Conservation (phyloP, 2,797 vertebrate species). For the Tangara arthus region DNA sequence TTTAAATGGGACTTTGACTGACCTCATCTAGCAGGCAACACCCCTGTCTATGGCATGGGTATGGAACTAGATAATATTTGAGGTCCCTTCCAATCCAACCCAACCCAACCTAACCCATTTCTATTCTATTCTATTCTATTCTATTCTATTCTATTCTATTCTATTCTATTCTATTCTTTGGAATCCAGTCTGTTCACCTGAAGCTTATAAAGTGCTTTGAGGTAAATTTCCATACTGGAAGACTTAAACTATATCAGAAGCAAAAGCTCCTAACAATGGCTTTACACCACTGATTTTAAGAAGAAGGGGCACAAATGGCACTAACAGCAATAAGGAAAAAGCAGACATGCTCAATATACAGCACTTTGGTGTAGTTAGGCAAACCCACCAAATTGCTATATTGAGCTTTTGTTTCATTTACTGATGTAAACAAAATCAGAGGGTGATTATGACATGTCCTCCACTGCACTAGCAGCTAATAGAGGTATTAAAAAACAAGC, state of each 20-base stretch:
- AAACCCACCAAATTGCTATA: not conserved
- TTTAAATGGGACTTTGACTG: not conserved
- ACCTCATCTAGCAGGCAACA: not conserved
- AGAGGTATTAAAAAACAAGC: not conserved
- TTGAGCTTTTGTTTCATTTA: not conserved
- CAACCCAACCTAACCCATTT: no score
- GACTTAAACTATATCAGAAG: not conserved
- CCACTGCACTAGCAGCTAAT: not conserved
- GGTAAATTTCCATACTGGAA: not conserved
- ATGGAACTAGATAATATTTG: not conserved
- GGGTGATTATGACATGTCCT: not conserved
- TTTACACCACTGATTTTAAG: not conserved
- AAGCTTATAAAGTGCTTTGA: not conserved
- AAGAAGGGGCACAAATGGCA: not conserved
- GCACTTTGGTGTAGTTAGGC: not conserved
- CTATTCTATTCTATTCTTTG: not conserved
- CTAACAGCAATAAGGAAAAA: not conserved
- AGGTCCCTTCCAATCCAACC: not conserved
- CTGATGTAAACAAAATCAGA: not conserved
- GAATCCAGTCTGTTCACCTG: not conserved
- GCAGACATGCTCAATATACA: not conserved
- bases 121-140: no score
- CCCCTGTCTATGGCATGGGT: not conserved
- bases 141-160: not conserved
- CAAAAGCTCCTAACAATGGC: not conserved